Evolutionary conservation across 2,113 vertebrate species (phyloP).

Genomic region (Oncorhynchus clarkii): DNA sequence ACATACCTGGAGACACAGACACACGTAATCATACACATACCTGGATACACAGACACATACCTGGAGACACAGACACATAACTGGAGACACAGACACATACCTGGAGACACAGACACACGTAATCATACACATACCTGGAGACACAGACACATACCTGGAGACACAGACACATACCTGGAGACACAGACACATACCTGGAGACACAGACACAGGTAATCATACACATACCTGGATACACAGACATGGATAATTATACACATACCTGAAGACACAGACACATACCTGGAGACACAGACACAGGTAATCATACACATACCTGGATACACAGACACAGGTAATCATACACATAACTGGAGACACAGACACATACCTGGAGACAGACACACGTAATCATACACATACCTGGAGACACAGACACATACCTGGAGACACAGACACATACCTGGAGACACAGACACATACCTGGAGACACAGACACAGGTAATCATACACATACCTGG

Average conservation of each 20-base stretch:
- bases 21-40: slow-evolving; percentile 35
- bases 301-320: too few relatives aligned
- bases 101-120: neutral
- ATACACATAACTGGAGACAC: slow-evolving; percentile 20
- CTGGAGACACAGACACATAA: slow-evolving; percentile 36
- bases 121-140: too few relatives aligned
- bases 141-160: slow-evolving; percentile 35
- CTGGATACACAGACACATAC: neutral
- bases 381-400: neutral
- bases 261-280: slow-evolving; percentile 42
- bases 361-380: slow-evolving; percentile 72
- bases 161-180: neutral
- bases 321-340: slow-evolving; percentile 55
- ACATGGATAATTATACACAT: slow-evolving; percentile 41
- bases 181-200: too few relatives aligned
- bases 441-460: slow-evolving; percentile 55
- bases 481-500: too few relatives aligned
- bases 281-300: slow-evolving; percentile 56
- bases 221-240: too few relatives aligned
- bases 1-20: neutral
- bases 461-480: slow-evolving; percentile 56
- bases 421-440: too few relatives aligned
- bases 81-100: neutral
- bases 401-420: too few relatives aligned
- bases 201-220: too few relatives aligned